Percentiles rank a stretch among this genome's conserved stretches.
phyloP scores from a whole-genome alignment of 2,888 invertebrate species.

The Zele albiditarsus region DNA sequence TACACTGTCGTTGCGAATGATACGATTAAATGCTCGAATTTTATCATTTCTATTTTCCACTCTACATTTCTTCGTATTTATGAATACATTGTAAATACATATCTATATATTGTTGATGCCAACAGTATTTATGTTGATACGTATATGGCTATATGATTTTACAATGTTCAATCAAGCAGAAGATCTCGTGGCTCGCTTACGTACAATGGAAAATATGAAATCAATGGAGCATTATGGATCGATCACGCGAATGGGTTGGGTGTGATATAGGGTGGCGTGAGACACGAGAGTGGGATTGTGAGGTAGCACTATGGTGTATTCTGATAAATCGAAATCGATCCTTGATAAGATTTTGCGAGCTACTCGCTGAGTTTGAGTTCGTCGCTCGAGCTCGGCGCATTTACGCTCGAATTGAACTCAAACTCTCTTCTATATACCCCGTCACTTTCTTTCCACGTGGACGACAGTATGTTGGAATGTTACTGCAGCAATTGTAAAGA shows the following conservation, averaged over 20 bases:
- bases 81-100: not conserved
- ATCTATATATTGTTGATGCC: not conserved
- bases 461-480: constrained; percentile 20
- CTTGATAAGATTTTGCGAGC: constrained; percentile 51
- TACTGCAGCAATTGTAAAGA: not conserved
- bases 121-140: constrained; percentile 4
- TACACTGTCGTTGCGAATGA: not conserved
- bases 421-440: constrained; percentile 37
- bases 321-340: constrained; percentile 53
- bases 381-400: constrained; percentile 34
- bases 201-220: constrained; percentile 36
- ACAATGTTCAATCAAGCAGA: constrained; percentile 29
- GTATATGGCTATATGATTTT: not conserved
- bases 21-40: not conserved
- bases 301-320: constrained; percentile 40
- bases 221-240: constrained; percentile 40
- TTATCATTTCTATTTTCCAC: not conserved
- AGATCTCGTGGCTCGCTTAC: constrained; percentile 16
- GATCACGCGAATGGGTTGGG: constrained; percentile 22
- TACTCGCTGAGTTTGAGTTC: constrained; percentile 28
- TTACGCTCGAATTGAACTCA: constrained; percentile 42
- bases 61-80: not conserved
- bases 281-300: constrained; percentile 14
- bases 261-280: not conserved
- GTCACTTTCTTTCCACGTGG: constrained; percentile 41